These are phyloP conservation scores for Pseudolycoriella hygida DNA, from an alignment of 2,888 invertebrate genomes.

Conservation along the genomic window DNA sequence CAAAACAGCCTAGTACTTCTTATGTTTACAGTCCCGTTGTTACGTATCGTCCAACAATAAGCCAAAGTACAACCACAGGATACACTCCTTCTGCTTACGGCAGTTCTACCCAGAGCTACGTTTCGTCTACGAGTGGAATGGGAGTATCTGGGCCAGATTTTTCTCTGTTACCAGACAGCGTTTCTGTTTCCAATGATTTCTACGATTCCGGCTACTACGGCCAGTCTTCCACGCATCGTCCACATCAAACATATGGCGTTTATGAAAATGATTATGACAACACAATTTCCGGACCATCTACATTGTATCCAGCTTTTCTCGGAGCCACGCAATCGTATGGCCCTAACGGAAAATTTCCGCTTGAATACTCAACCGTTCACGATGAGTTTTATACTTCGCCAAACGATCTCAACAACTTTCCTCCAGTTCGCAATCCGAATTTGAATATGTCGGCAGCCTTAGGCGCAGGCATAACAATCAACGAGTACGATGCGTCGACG, in stretches of 20 bases:
- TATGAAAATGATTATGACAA: slow-evolving; percentile 1
- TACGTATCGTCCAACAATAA: slow-evolving; percentile 17
- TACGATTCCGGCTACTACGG: slow-evolving; percentile 29
- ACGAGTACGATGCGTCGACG: slow-evolving; percentile 50
- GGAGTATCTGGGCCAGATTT: slow-evolving; percentile 1
- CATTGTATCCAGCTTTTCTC: background rate
- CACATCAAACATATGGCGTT: background rate
- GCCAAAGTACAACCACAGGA: background rate
- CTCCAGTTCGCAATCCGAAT: slow-evolving; percentile 71
- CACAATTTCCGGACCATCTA: background rate
- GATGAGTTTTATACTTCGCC: slow-evolving; percentile 44
- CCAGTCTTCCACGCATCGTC: slow-evolving; percentile 7
- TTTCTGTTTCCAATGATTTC: slow-evolving; percentile 23
- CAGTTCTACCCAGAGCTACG: slow-evolving; percentile 13
- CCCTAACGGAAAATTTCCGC: background rate
- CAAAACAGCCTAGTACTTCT: slow-evolving; percentile 27
- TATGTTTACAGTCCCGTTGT: slow-evolving; percentile 24
- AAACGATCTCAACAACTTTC: slow-evolving; percentile 61
- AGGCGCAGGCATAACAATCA: slow-evolving; percentile 34
- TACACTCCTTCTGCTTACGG: slow-evolving; percentile 8
- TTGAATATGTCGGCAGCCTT: slow-evolving; percentile 47
- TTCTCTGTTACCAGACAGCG: background rate
- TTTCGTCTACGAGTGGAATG: background rate
- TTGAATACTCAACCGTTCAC: slow-evolving; percentile 17
- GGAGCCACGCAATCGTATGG: background rate